Evolutionary conservation across 2,888 invertebrate genomes (phyloP).

Genomic region (Tetragnatha montana): DNA sequence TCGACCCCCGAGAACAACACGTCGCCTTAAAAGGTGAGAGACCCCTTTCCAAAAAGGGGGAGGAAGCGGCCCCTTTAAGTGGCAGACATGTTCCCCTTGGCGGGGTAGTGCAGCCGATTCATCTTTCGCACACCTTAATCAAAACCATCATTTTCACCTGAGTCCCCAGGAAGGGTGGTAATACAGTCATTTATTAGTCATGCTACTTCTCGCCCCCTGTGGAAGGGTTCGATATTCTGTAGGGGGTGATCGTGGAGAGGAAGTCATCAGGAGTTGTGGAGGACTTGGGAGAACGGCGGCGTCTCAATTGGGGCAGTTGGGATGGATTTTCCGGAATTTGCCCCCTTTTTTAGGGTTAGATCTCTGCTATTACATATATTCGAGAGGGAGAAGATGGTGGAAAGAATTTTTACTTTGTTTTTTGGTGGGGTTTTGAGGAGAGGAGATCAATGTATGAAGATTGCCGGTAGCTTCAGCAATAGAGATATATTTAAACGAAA

Average conservation of each 20-base stretch:
- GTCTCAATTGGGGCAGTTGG: background rate
- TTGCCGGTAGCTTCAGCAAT: too few species aligned
- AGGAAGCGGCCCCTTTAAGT: constrained; percentile 29
- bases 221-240: constrained; percentile 4
- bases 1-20: constrained; percentile 10
- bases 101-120: constrained; percentile 36
- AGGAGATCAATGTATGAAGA: too few species aligned
- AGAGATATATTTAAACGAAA: too few species aligned
- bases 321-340: background rate
- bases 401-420: too few species aligned
- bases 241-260: background rate
- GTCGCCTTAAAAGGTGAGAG: constrained; percentile 53
- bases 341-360: too few species aligned
- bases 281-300: background rate
- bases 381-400: too few species aligned
- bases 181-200: constrained; percentile 61
- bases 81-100: constrained; percentile 7
- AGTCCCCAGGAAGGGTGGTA: constrained; percentile 41
- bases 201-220: constrained; percentile 30
- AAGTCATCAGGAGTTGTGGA: constrained; percentile 22
- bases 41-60: constrained; percentile 18
- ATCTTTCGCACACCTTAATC: constrained; percentile 53
- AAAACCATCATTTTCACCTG: constrained; percentile 65
- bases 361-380: too few species aligned
- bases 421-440: too few species aligned